Evolutionary conservation across 1,140 invertebrate genomes (phyloP), one percentile per base, ranked within the genome.

Genomic region (Microplitis demolitor): DNA sequence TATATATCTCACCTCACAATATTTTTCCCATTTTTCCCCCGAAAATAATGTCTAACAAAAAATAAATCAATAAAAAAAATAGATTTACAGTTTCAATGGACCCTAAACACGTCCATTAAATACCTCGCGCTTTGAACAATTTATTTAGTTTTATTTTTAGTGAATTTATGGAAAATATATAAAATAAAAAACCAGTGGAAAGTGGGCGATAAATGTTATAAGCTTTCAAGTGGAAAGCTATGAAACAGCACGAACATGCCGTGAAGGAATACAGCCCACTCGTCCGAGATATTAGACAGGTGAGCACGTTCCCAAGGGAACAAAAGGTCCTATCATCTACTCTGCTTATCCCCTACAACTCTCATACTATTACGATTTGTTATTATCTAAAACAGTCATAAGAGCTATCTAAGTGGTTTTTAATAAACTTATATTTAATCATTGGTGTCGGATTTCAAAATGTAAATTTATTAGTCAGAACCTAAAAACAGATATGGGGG

Each of bases 391-490:
- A 81, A 83, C 78, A 82, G 81, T 83, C 79, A 82, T 81, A 83
- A 79, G 80, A 82, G 76, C 74, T 61, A 50, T 70, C 76, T 83
- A 82, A 84, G 81, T 85, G 79, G 83, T 81, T 85, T 84, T 83
- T 82, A 83, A 83, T 86, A 82, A 83, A 83, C 76, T 78, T 84
- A 34, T 72, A 83, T 83, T 84, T 83, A 83, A 84, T 83, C 82
- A 84, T 77, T 67, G 75, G 77, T 81, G 73, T 84, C 78, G 68
- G 64, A 75, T 84, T 85, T 76, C 82, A 4, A 45, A 45, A 16
- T 8, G 33, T 50, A 24, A 66, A 66, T 66, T 24, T 37, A 66
- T 66, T 24, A 16, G 63, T 66, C 63, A 3, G 39, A 24, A 45
- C 11, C 39, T 45, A 5, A 37, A 45, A 62, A 39, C 8, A 13